Evolutionary conservation across 2,113 vertebrate genomes (phyloP).

Genomic region (Gopherus flavomarginatus): DNA sequence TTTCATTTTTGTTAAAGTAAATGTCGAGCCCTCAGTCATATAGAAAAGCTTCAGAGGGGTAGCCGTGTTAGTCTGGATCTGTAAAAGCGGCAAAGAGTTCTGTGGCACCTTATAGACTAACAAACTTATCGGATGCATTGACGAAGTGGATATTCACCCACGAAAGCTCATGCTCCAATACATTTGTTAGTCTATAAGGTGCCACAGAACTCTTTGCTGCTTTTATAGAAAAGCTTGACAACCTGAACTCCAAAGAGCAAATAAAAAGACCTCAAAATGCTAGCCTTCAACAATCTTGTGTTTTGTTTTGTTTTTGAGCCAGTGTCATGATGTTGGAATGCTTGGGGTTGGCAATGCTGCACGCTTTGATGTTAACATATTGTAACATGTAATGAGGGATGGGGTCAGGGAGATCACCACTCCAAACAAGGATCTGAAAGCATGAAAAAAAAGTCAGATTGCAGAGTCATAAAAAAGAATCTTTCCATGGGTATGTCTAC

Average conservation of each 20-base stretch:
- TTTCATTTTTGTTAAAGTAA: background rate
- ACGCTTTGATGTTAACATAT: background rate
- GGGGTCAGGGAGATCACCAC: background rate
- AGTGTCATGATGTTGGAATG: background rate
- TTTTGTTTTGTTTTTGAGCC: background rate
- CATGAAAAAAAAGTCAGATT: background rate
- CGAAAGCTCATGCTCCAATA: no score
- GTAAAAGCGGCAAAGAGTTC: no score
- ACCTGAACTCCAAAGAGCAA: background rate
- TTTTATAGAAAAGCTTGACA: background rate
- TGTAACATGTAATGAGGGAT: background rate
- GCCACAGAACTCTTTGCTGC: no score
- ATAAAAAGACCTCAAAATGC: background rate
- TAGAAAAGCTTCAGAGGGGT: background rate
- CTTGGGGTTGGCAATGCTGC: background rate
- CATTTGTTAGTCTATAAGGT: no score
- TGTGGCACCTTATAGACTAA: no score
- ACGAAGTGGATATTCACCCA: no score
- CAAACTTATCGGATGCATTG: no score
- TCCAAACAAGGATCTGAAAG: background rate
- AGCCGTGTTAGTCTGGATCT: no score
- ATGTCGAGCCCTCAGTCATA: background rate
- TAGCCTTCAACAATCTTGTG: background rate
- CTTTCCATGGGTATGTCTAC: background rate
- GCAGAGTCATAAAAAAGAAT: background rate